Percentiles rank a stretch among this genome's conserved stretches.
phyloP scores from a whole-genome alignment of 2,888 invertebrate species.

The Agriopis marginaria region DNA sequence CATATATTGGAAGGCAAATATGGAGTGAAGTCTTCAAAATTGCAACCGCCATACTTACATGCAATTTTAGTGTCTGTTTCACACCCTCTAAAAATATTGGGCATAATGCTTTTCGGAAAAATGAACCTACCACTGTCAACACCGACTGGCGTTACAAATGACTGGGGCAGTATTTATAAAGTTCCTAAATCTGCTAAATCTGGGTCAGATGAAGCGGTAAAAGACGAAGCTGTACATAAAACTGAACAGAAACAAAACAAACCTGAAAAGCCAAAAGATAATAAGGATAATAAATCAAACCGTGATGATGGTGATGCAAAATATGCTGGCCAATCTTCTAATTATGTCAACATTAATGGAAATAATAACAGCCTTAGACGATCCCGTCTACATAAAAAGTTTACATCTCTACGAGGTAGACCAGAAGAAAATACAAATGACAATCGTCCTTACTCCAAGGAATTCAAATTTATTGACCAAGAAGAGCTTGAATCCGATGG shows the following conservation, averaged over 20 bases:
- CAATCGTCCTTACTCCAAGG: not conserved
- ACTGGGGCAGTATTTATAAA: not conserved
- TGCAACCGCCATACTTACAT: constrained; percentile 56
- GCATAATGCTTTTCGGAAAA: constrained; percentile 64
- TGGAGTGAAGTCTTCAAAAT: constrained; percentile 14
- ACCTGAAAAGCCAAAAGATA: not conserved
- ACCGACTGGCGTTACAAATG: not conserved
- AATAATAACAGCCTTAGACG: not conserved
- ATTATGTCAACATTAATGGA: not conserved
- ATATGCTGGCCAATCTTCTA: not conserved
- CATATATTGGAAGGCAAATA: constrained; percentile 26
- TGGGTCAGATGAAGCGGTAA: not conserved
- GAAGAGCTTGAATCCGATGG: not conserved
- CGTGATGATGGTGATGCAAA: not conserved
- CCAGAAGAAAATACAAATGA: not conserved
- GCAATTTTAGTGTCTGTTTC: constrained; percentile 59
- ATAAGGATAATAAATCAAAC: not conserved
- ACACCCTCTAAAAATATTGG: constrained; percentile 62
- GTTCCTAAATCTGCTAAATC: not conserved
- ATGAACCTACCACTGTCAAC: constrained; percentile 27
- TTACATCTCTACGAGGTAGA: not conserved
- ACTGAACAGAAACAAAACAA: not conserved
- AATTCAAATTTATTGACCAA: not conserved
- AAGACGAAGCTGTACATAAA: no score
- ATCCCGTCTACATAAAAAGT: not conserved